Evolutionary conservation across 2,797 vertebrate genomes (phyloP), one percentile per base, ranked within the genome.

Genomic region (Siniperca obscura): DNA sequence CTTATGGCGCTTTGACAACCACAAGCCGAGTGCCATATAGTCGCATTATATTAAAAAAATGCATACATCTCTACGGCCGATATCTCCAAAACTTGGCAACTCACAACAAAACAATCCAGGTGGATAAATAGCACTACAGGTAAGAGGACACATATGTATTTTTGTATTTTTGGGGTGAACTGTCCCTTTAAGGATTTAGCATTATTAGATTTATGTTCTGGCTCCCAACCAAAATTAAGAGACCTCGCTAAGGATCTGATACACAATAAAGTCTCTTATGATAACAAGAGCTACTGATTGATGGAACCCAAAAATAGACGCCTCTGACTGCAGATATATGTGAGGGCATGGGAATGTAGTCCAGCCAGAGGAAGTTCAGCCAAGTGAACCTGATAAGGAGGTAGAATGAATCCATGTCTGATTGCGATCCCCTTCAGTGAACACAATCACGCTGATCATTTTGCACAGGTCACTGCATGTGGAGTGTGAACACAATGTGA

Each of bases 331-430:
- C 57, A 86, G 82, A 91, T 76, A 83, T 89, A 78, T 40, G 34
- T 70, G 72, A 64, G 76, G 44, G 46, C 44, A 60, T 81, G 82
- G 70, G 82, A 86, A 81, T 70, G 79, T n/a, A 30, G 65, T 10
- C 42, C 65, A 85, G 83, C 46, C 70, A 38, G 60, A 84, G 87
- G 90, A 92, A 90, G 88, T 83, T 83, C 65, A 81, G 85, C 69
- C 81, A 64, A 80, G 88, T 82, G 71, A 87, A 78, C 79, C 61
- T 44, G 86, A 93, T 92, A 90, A 94, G 86, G 77, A 79, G 40
- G 78, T 16, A 81, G 53, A 84, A 64, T 52, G n/a, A 87, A 75
- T 59, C 68, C 30, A 55, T 78, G 57, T 75, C 21, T 14, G 81
- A 83, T 52, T 81, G 60, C n/a, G 68, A 75, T 65, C 48, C 70